These are phyloP conservation scores for Eunapius fragilis DNA, from an alignment of 37 sponge, comb jelly and placozoan genomes.

Conservation along the genomic window DNA sequence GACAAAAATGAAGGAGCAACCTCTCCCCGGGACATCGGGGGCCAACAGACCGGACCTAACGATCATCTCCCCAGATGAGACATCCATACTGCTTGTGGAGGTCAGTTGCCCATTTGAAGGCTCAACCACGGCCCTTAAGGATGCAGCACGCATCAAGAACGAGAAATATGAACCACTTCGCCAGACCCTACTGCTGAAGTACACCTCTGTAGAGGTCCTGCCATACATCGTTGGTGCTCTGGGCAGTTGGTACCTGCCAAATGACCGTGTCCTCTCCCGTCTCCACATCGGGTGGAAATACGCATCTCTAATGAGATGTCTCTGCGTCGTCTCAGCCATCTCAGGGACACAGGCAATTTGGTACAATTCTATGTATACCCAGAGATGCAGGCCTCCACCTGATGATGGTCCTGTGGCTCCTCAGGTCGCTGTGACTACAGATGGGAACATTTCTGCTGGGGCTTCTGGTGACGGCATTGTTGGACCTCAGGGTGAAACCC, in stretches of 20 bases:
- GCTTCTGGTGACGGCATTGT: no score
- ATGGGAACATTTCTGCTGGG: no score
- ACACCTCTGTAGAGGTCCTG: not conserved
- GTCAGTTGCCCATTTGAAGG: not conserved
- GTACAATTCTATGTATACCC: not conserved
- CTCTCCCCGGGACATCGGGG: constrained; percentile 6
- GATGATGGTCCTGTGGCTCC: no score
- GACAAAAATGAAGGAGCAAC: not conserved
- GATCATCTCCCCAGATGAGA: not conserved
- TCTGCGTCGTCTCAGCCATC: not conserved
- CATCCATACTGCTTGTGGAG: not conserved
- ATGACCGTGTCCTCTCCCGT: not conserved
- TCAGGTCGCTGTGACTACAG: no score
- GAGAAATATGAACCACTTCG: not conserved
- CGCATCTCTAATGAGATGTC: not conserved
- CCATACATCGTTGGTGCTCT: not conserved
- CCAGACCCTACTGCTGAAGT: not conserved
- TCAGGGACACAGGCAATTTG: not conserved
- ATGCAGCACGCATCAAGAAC: not conserved
- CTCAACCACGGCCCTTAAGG: not conserved
- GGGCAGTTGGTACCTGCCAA: not conserved
- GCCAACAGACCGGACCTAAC: constrained; percentile 3
- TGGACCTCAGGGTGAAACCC: no score
- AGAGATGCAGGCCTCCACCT: no score
- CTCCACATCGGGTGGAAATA: not conserved